Evolutionary conservation across 1,140 invertebrate species (phyloP).

Genomic region (Pteromalus puparum): DNA sequence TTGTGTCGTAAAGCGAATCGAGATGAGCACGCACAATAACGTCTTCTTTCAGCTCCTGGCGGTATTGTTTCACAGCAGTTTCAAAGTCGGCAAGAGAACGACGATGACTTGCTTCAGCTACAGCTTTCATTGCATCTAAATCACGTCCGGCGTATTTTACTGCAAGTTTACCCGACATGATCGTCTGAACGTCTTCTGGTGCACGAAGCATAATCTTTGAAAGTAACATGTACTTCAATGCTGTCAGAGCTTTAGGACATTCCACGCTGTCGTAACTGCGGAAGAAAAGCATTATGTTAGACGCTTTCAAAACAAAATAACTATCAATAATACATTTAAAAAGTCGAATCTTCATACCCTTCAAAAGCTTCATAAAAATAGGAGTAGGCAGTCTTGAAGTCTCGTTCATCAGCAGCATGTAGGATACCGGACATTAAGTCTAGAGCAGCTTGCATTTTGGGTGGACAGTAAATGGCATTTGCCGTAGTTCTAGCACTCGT

Average conservation of each 20-base stretch:
- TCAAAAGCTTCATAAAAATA: slow-evolving; percentile 99
- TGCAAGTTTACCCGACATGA: slow-evolving; percentile 97
- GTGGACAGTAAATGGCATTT: slow-evolving; percentile 99
- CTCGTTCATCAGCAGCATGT: slow-evolving; percentile 98
- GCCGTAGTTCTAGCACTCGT: slow-evolving; percentile 99
- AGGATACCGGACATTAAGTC: slow-evolving; percentile 99
- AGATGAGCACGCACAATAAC: slow-evolving; percentile 97
- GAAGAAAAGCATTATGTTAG: slow-evolving; percentile 42
- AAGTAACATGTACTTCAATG: slow-evolving; percentile 98
- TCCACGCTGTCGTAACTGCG: slow-evolving; percentile 93
- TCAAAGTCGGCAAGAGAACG: slow-evolving; percentile 98
- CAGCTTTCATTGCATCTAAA: slow-evolving; percentile 98
- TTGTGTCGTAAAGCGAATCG: slow-evolving; percentile 97
- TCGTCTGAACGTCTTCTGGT: slow-evolving; percentile 96
- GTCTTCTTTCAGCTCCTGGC: slow-evolving; percentile 95
- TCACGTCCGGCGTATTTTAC: slow-evolving; percentile 97
- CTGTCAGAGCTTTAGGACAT: slow-evolving; percentile 91
- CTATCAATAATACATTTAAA: slow-evolving; percentile 4
- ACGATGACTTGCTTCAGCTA: slow-evolving; percentile 96
- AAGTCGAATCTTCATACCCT: slow-evolving; percentile 76
- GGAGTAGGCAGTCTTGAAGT: slow-evolving; percentile 99
- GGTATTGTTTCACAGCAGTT: slow-evolving; percentile 89
- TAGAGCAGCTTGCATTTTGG: slow-evolving; percentile 96
- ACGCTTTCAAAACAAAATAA: neutral
- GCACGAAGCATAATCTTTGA: slow-evolving; percentile 98